Evolutionary conservation across 2,113 vertebrate genomes (phyloP).

Genomic region (Chionodraco myersi): DNA sequence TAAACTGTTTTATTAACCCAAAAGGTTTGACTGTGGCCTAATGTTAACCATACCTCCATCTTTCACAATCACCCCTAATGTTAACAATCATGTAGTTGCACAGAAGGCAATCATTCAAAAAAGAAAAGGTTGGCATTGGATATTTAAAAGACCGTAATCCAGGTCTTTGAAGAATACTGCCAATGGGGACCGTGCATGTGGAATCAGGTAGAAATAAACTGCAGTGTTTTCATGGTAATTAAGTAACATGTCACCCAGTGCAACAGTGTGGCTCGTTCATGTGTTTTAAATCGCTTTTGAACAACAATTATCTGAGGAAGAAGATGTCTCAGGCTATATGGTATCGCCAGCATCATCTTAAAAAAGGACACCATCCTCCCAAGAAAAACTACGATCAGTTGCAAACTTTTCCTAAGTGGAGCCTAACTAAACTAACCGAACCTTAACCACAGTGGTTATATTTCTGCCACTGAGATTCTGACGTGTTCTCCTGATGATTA

Average conservation of each 20-base stretch:
- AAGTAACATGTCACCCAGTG: neutral
- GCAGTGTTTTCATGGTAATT: neutral
- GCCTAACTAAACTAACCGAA: neutral
- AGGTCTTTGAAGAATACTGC: neutral
- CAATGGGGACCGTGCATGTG: neutral
- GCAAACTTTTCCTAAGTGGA: too few relatives aligned
- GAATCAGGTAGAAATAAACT: neutral
- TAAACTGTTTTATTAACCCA: neutral
- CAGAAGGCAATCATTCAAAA: neutral
- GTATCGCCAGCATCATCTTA: too few relatives aligned
- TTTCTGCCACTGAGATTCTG: neutral
- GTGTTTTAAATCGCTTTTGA: neutral
- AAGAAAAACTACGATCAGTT: too few relatives aligned
- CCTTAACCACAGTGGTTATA: too few relatives aligned
- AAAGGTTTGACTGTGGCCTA: too few relatives aligned
- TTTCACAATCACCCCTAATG: neutral
- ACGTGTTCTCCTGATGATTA: neutral
- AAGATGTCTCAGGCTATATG: too few relatives aligned
- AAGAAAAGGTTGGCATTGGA: neutral
- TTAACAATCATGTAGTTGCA: neutral
- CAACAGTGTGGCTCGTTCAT: too few relatives aligned
- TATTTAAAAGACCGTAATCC: neutral
- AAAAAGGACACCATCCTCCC: too few relatives aligned
- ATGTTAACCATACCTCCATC: neutral
- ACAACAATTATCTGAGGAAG: too few relatives aligned